Base-by-base conservation (phyloP, 2,797 vertebrate genomes). In the Falco rusticolus region DNA sequence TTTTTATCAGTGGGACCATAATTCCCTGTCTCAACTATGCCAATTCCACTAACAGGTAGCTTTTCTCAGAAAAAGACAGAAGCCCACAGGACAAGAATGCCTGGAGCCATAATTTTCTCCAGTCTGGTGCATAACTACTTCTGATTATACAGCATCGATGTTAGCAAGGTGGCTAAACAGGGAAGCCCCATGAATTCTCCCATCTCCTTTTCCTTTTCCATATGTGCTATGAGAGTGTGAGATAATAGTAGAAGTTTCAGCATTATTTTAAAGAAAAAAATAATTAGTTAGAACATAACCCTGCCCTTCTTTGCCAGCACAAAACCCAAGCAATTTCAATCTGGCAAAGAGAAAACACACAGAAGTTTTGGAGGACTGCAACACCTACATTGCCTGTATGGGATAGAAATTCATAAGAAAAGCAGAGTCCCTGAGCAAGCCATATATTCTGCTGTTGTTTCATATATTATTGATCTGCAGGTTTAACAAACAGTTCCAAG, bases 111-210 rank as follows among this genome's bases (percentile, higher is more conserved):
- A 16, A 68, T 90, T 54, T 88, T 43, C 85, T 68, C 21, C 64
- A 74, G 33, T 10, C 43, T 84, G 76, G 87, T 80, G 59, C 41
- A 50, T 91, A 93, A 94, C 41, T 71, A 77, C 9, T 54, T 48
- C 57, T 83, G 84, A 94, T 95, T 92, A 68, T 47, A 75, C 76
- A 96, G 65, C 60, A 96, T 47, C 47, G 80, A 4, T 14, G 13
- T 78, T 41, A 87, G 60, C 61, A 88, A 78, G 64, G 59, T 54
- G 59, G 82, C n/a, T 31, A 64, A 84, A 48, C 37, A 50, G 69
- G 60, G 77, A 94, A 76, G 70, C 13, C 51, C 61, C 34, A 61
- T 22, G 66, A 56, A 25, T 53, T 33, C 57, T 53, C 57, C 65
- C 43, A 48, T 43, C 53, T 75, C 53, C 76, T 25, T 33, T 60